Conservation (phyloP, 2,888 invertebrate species). For the Rhyacophila evoluta region DNA sequence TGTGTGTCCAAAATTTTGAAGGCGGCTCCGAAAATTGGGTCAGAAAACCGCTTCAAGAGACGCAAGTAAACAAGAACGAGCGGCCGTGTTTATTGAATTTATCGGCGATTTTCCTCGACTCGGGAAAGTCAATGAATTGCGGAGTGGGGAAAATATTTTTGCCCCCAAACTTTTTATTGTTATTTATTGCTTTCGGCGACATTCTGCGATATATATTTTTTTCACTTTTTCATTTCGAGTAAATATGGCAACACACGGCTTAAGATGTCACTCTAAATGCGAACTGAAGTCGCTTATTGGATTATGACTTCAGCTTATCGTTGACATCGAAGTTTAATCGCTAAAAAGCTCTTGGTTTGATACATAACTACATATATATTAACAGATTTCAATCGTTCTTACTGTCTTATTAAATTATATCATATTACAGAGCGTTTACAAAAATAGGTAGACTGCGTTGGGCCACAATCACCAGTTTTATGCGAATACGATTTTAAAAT, state of each 20-base stretch:
- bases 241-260: not conserved
- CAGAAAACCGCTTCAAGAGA: not conserved
- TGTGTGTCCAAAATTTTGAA: not conserved
- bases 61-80: slow-evolving; percentile 29
- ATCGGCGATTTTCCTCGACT: slow-evolving; percentile 30
- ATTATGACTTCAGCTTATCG: not conserved
- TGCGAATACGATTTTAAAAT: no score
- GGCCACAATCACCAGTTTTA: no score
- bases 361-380: no score
- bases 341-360: no score
- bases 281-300: not conserved
- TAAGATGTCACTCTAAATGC: not conserved
- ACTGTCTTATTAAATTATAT: no score
- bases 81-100: slow-evolving; percentile 28
- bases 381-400: no score
- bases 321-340: no score
- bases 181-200: not conserved
- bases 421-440: no score
- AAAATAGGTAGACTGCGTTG: no score
- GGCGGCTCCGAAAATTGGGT: slow-evolving; percentile 26
- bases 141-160: not conserved
- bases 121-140: slow-evolving; percentile 23
- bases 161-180: slow-evolving; percentile 17
- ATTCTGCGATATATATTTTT: not conserved
- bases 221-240: not conserved